Evolutionary conservation across 2,888 invertebrate genomes (phyloP).

Genomic region (Habrosyne pyritoides): DNA sequence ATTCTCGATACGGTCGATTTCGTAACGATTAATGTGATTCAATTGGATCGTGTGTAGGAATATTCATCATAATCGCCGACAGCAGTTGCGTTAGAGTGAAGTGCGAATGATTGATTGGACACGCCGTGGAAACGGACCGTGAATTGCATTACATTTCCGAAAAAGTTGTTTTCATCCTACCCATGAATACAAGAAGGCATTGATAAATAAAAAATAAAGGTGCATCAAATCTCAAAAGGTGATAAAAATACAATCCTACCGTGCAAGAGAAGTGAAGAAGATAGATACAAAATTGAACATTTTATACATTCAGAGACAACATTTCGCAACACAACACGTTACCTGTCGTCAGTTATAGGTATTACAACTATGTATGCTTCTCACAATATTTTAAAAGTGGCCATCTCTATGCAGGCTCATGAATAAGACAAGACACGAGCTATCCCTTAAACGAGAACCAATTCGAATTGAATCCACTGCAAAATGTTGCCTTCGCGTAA

Average conservation of each 20-base stretch:
- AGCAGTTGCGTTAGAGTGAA: constrained; percentile 51
- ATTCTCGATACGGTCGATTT: constrained; percentile 50
- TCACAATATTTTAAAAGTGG: constrained; percentile 32
- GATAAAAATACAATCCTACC: not conserved
- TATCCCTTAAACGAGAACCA: constrained; percentile 34
- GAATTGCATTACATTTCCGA: constrained; percentile 36
- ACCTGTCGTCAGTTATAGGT: not conserved
- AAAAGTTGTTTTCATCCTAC: not conserved
- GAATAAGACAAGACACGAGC: constrained; percentile 47
- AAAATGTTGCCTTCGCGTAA: constrained; percentile 24
- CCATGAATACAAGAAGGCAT: not conserved
- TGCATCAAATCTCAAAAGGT: not conserved
- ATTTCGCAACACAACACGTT: not conserved
- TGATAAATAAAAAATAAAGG: not conserved
- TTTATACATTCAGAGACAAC: not conserved
- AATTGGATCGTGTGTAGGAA: constrained; percentile 53
- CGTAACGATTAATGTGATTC: constrained; percentile 52
- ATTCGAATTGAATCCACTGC: constrained; percentile 38
- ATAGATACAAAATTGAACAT: not conserved
- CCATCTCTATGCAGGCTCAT: constrained; percentile 39
- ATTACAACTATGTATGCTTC: constrained; percentile 13
- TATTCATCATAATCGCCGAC: constrained; percentile 61
- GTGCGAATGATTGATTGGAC: constrained; percentile 53
- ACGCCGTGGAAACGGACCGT: constrained; percentile 42
- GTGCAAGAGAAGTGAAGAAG: not conserved